Evolutionary conservation across 2,113 vertebrate genomes (phyloP).

Genomic region (Heterochromis multidens): DNA sequence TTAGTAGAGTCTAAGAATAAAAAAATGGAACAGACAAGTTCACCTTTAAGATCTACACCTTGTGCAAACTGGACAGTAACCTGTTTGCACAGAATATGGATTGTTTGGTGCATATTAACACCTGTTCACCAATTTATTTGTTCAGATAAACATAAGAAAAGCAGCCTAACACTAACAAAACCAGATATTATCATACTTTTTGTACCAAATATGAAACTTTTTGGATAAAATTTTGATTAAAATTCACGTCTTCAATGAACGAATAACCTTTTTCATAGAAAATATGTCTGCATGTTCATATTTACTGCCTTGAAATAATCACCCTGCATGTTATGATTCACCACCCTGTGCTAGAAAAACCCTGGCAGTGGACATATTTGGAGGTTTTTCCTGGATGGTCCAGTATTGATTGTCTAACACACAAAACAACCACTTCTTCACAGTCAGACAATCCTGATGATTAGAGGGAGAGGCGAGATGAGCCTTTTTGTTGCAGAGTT

Average conservation of each 20-base stretch:
- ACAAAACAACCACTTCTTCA: slow-evolving; percentile 1
- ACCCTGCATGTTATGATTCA: neutral
- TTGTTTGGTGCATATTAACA: neutral
- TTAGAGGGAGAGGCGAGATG: slow-evolving; percentile 80
- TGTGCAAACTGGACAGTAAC: neutral
- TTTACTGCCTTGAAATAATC: neutral
- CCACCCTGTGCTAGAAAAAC: neutral
- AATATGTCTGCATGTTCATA: neutral
- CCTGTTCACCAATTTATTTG: neutral
- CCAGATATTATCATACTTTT: neutral
- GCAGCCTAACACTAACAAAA: neutral
- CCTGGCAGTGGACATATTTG: neutral
- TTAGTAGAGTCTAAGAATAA: neutral
- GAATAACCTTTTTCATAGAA: neutral
- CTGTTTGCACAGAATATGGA: neutral
- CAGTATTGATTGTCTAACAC: neutral
- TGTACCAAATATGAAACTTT: neutral
- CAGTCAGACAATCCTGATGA: slow-evolving; percentile 81
- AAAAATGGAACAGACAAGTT: neutral
- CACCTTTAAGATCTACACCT: neutral
- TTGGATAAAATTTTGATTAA: too few species aligned
- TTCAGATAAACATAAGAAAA: neutral
- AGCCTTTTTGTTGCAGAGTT: slow-evolving; percentile 72
- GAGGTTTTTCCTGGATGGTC: neutral
- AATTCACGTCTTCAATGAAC: too few species aligned